Conservation (phyloP, 2,888 invertebrate species). For the Aphodius granarius region DNA sequence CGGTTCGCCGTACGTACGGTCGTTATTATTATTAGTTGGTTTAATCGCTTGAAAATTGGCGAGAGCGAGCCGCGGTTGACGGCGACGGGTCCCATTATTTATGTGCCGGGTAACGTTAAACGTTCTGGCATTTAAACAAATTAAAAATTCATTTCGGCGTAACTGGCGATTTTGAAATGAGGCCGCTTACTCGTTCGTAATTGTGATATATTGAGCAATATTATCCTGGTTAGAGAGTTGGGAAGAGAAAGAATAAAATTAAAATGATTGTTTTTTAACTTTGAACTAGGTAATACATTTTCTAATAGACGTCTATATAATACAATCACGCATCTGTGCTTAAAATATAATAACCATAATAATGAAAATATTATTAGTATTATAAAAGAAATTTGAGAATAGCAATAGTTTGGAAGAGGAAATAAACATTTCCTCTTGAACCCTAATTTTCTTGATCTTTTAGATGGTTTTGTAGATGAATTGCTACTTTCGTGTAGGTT, state of each 20-base stretch:
- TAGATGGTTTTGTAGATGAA: no score
- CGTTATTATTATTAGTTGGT: neutral
- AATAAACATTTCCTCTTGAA: no score
- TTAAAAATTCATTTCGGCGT: neutral
- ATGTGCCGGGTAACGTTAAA: neutral
- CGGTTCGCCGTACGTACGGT: neutral
- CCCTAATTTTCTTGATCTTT: no score
- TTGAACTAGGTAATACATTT: no score
- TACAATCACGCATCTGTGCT: no score
- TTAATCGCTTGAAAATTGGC: neutral
- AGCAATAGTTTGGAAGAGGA: no score
- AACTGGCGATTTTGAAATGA: neutral
- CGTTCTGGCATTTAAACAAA: neutral
- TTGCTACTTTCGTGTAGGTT: no score
- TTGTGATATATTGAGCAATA: neutral
- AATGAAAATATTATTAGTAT: no score
- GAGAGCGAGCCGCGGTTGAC: neutral
- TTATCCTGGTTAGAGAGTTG: neutral
- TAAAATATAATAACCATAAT: no score
- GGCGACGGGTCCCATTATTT: neutral
- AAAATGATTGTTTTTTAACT: neutral
- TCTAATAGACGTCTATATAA: no score
- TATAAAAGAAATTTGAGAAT: no score
- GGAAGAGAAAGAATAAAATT: neutral
- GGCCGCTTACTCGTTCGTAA: neutral